Evolutionary conservation across 2,888 invertebrate genomes (phyloP), one percentile per base, ranked within the genome.

Genomic region (Melitaea athalia): DNA sequence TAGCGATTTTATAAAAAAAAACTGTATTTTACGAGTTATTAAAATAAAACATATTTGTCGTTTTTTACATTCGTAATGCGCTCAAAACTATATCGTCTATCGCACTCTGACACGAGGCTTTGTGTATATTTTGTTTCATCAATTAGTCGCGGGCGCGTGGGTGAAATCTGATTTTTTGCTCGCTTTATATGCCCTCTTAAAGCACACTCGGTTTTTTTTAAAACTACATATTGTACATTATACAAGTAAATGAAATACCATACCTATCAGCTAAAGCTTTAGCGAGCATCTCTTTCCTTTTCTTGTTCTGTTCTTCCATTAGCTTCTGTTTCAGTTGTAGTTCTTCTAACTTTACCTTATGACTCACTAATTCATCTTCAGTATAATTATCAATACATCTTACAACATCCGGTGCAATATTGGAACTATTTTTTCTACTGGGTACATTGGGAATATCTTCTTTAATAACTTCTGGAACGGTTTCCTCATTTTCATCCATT

Each of bases 271-370:
- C 95, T 61, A 97, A 93, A 12, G 96, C 96, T 85, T 95, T 95
- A 0, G 95, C 88, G 11, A 97, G 87, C 85, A 96, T 91, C 79
- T 95, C 95, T 84, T 95, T 96, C 74, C 96, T 94, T 76, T 94
- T 95, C 76, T 95, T 95, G 87, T 97, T 97, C 80, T 96, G 96
- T 83, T 96, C 97, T 81, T 97, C 95, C 82, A 97, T 96, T 73
- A 95, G 80, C 84, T 95, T 96, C 78, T 96, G 96, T 72, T 95
- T 94, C 14, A 94, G 81, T 83, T 96, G 95, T 77, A 96, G 94
- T 74, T 95, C 95, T 72, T 95, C 95, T 15, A 95, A 80, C 71
- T 95, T 94, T 0, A 91, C 87, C 69, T 89, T 92, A 78, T 94
- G 94, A 50, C 81, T 81, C 7, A 77, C 84, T 50, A 85, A 43